Percentiles rank a stretch among this genome's conserved stretches.
phyloP scores from a whole-genome alignment of 1,140 invertebrate species.

The Drosophila sechellia region DNA sequence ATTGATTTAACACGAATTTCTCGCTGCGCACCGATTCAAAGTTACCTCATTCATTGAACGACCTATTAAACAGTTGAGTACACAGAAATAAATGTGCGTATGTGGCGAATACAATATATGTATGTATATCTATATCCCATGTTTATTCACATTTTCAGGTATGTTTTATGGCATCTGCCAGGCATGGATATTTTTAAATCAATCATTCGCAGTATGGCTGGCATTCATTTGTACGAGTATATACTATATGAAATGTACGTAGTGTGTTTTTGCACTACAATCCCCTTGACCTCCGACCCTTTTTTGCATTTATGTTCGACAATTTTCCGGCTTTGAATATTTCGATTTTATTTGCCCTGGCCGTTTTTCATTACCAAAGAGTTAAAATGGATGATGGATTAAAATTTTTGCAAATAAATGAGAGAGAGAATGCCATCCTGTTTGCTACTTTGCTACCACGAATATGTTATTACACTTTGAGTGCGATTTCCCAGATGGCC shows the following conservation, averaged over 20 bases:
- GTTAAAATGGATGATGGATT: not conserved
- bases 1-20: slow-evolving; percentile 14
- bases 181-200: slow-evolving; percentile 17
- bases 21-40: not conserved
- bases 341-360: slow-evolving; percentile 1
- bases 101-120: not conserved
- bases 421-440: not conserved
- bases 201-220: slow-evolving; percentile 19
- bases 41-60: slow-evolving; percentile 33
- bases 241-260: not conserved
- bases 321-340: slow-evolving; percentile 27
- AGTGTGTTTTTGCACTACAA: not conserved
- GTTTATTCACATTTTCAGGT: slow-evolving; percentile 23
- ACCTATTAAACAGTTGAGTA: slow-evolving; percentile 9
- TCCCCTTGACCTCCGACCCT: slow-evolving; percentile 23
- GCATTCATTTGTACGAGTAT: not conserved
- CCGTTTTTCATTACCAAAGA: slow-evolving; percentile 5
- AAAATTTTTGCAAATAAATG: not conserved
- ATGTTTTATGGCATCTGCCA: slow-evolving; percentile 27
- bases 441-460: not conserved
- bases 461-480: not conserved
- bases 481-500: slow-evolving; percentile 26
- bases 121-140: slow-evolving; percentile 10
- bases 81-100: slow-evolving; percentile 14
- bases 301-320: slow-evolving; percentile 1